Evolutionary conservation across 1,140 invertebrate species (phyloP).

Genomic region (Drosophila santomea): DNA sequence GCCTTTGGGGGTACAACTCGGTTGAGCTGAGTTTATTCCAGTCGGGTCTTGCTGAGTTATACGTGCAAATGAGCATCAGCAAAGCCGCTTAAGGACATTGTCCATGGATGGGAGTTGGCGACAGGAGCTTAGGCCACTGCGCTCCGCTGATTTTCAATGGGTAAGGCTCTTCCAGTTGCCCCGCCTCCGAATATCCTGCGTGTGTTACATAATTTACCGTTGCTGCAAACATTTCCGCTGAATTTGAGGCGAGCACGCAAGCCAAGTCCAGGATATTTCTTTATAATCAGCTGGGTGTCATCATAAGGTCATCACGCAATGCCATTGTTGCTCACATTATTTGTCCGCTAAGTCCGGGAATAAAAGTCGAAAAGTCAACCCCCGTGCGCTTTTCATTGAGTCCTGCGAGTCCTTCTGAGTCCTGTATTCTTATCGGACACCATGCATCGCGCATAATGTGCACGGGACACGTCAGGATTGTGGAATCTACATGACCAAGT

Average conservation of each 20-base stretch:
- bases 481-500: slow-evolving; percentile 19
- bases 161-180: slow-evolving; percentile 3
- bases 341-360: slow-evolving; percentile 32
- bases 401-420: slow-evolving; percentile 3
- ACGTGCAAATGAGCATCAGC: slow-evolving; percentile 76
- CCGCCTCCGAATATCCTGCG: slow-evolving; percentile 12
- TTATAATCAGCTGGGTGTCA: slow-evolving; percentile 82
- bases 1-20: slow-evolving; percentile 21
- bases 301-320: slow-evolving; percentile 80
- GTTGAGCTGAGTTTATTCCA: slow-evolving; percentile 30
- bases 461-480: slow-evolving; percentile 55
- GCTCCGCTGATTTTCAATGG: slow-evolving; percentile 77
- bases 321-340: slow-evolving; percentile 57
- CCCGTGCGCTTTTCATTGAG: neutral
- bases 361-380: slow-evolving; percentile 54
- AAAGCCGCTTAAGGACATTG: slow-evolving; percentile 75
- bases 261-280: slow-evolving; percentile 58
- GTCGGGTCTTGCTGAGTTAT: slow-evolving; percentile 35
- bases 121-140: slow-evolving; percentile 70
- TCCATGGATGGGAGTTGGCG: slow-evolving; percentile 41
- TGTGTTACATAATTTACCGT: slow-evolving; percentile 81
- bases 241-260: slow-evolving; percentile 72
- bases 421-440: slow-evolving; percentile 56
- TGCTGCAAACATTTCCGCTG: slow-evolving; percentile 81
- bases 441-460: slow-evolving; percentile 77